These are phyloP conservation scores for Neolamprologus sp. DNA, from an alignment of 2,113 vertebrate species.

Conservation along the genomic window DNA sequence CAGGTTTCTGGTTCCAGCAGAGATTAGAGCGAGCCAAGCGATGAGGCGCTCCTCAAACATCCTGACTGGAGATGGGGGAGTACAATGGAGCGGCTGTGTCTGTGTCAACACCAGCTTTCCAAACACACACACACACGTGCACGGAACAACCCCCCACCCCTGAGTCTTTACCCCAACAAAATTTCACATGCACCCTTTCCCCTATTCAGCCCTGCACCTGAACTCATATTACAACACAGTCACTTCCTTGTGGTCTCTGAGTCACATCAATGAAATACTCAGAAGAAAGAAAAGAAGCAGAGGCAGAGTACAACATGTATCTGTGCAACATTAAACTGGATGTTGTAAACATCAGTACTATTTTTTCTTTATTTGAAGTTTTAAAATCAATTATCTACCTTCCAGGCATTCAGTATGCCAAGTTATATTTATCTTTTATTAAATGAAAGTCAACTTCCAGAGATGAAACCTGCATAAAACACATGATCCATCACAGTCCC, in stretches of 20 bases:
- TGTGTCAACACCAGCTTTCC: conserved; percentile 61
- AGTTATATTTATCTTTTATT: background rate
- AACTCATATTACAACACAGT: conserved; percentile 31
- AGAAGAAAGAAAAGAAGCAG: background rate
- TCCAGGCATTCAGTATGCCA: background rate
- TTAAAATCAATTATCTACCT: background rate
- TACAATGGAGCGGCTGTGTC: conserved; percentile 64
- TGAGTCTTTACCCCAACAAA: background rate
- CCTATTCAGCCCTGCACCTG: conserved; percentile 45
- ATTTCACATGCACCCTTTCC: conserved; percentile 11
- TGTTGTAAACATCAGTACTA: background rate
- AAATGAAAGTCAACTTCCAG: background rate
- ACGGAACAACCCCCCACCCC: background rate
- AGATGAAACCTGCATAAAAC: background rate
- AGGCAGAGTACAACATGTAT: background rate
- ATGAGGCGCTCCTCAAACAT: conserved; percentile 59
- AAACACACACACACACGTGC: conserved; percentile 44
- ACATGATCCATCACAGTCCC: background rate
- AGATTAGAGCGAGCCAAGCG: conserved; percentile 60
- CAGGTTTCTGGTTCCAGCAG: conserved; percentile 45
- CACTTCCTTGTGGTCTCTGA: conserved; percentile 1
- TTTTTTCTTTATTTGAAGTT: background rate
- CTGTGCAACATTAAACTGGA: background rate
- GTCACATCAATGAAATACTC: background rate
- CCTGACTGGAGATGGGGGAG: conserved; percentile 42